A percentile compares a stretch with the other conserved stretches of the same genome.
Conservation (phyloP, 2,113 vertebrate species). For the Chelonoidis abingdonii region DNA sequence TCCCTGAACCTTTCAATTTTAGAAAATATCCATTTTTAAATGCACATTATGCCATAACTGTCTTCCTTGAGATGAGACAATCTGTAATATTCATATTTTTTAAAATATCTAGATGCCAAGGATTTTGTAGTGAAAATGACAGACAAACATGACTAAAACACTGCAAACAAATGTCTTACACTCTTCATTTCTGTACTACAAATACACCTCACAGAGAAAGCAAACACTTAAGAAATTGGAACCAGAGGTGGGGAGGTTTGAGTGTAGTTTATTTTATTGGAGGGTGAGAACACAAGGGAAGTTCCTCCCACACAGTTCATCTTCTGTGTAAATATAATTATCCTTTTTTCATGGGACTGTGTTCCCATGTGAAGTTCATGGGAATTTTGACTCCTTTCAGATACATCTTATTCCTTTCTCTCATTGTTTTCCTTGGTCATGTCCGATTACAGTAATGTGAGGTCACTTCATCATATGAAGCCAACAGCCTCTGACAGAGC, state of each 20-base stretch:
- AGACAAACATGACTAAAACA: not conserved
- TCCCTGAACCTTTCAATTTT: not conserved
- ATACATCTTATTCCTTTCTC: not conserved
- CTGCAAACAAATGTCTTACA: not conserved
- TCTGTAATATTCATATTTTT: not conserved
- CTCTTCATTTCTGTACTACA: not conserved
- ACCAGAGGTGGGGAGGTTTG: not conserved
- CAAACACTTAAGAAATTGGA: not conserved
- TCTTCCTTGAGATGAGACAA: no score
- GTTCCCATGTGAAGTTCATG: not conserved
- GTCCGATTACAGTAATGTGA: accelerated
- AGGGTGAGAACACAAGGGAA: not conserved
- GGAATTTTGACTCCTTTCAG: not conserved
- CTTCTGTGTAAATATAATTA: not conserved
- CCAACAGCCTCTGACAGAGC: not conserved
- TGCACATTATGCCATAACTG: not conserved
- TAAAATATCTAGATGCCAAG: not conserved
- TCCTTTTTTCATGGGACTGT: not conserved
- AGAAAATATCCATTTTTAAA: not conserved
- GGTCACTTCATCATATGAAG: not conserved
- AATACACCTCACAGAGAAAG: not conserved
- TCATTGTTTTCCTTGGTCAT: not conserved
- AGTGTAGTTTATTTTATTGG: not conserved
- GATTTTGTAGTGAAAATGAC: not conserved
- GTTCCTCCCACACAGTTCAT: not conserved